These are phyloP conservation scores for Agrenia bidenticulata DNA, from an alignment of 2,888 invertebrate species.

Conservation along the genomic window DNA sequence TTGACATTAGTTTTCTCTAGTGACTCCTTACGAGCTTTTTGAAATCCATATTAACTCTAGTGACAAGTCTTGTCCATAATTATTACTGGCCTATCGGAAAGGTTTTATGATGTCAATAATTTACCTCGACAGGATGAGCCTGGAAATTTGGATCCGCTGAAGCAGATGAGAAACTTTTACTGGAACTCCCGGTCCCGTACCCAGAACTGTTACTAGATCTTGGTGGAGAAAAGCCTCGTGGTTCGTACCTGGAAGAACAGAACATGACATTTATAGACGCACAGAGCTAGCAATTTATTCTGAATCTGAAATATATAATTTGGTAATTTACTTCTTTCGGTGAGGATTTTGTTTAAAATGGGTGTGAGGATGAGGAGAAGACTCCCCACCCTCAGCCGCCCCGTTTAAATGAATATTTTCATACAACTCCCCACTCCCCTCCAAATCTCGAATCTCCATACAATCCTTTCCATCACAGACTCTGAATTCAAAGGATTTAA, in stretches of 20 bases:
- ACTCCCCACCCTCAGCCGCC: slow-evolving; percentile 48
- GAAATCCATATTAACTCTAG: too few relatives aligned
- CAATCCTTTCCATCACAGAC: slow-evolving; percentile 51
- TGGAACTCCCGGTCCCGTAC: slow-evolving; percentile 72
- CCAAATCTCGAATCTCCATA: slow-evolving; percentile 29
- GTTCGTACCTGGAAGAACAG: slow-evolving; percentile 65
- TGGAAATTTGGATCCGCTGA: not conserved
- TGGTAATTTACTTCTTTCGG: slow-evolving; percentile 60
- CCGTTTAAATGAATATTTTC: slow-evolving; percentile 52
- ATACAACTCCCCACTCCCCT: slow-evolving; percentile 44
- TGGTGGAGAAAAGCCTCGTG: slow-evolving; percentile 71
- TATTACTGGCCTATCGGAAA: too few relatives aligned
- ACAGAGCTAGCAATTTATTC: not conserved
- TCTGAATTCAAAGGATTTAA: slow-evolving; percentile 24
- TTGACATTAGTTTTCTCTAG: too few relatives aligned
- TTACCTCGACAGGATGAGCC: slow-evolving; percentile 4
- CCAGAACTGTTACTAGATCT: slow-evolving; percentile 80
- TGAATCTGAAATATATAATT: slow-evolving; percentile 1
- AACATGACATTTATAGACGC: too few relatives aligned
- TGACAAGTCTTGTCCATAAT: too few relatives aligned
- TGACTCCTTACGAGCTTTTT: too few relatives aligned
- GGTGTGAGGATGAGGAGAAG: slow-evolving; percentile 52
- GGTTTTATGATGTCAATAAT: too few relatives aligned
- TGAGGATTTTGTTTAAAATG: slow-evolving; percentile 57
- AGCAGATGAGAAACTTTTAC: slow-evolving; percentile 56